Conservation (phyloP, 2,797 vertebrate species). For the Craterocephalus amniculus region DNA sequence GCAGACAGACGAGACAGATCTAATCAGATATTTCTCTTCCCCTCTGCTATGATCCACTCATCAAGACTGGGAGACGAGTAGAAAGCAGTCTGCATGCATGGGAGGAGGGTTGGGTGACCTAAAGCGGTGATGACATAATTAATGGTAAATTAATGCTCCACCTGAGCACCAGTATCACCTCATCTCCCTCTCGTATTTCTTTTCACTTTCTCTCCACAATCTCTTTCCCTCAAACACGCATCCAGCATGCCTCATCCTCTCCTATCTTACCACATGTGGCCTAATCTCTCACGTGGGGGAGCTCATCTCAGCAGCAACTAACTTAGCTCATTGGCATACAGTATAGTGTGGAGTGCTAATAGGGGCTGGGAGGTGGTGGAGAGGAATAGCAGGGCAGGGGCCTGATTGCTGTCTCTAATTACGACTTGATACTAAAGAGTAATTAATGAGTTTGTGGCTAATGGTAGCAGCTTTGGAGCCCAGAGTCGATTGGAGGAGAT, state of each 20-base stretch:
- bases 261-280: conserved; percentile 52
- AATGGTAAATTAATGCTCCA: conserved; percentile 78
- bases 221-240: conserved; percentile 54
- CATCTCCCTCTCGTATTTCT: conserved; percentile 56
- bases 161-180: conserved; percentile 59
- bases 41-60: conserved; percentile 58
- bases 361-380: conserved; percentile 45
- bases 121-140: conserved; percentile 77
- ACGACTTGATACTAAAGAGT: conserved; percentile 84
- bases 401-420: conserved; percentile 85
- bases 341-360: conserved; percentile 69
- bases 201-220: conserved; percentile 41
- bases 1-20: conserved; percentile 68
- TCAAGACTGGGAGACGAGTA: conserved; percentile 47
- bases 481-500: conserved; percentile 77
- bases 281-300: conserved; percentile 75
- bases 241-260: conserved; percentile 22
- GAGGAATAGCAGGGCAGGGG: conserved; percentile 48
- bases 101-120: conserved; percentile 32
- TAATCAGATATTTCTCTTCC: conserved; percentile 74
- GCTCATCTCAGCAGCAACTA: conserved; percentile 60
- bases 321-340: conserved; percentile 60
- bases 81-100: conserved; percentile 35
- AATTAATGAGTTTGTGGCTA: conserved; percentile 84
- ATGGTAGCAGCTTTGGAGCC: conserved; percentile 79